Evolutionary conservation across 2,888 invertebrate genomes (phyloP).

Genomic region (Sinotaia quadrata): DNA sequence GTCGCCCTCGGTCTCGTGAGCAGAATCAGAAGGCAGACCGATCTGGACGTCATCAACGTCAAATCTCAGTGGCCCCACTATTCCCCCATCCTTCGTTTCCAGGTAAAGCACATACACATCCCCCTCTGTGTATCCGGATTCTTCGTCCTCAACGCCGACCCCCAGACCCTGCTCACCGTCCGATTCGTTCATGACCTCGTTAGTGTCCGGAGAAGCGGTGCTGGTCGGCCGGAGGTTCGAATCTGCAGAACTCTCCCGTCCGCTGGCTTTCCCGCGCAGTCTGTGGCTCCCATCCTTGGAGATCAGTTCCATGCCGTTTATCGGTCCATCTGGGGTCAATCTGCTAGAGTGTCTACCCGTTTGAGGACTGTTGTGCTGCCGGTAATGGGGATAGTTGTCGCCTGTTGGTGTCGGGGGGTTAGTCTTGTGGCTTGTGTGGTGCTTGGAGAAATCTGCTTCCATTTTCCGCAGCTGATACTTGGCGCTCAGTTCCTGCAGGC

Average conservation of each 20-base stretch:
- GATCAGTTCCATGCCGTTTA: not conserved
- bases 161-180: not conserved
- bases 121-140: slow-evolving; percentile 33
- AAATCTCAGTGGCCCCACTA: slow-evolving; percentile 62
- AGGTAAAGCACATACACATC: slow-evolving; percentile 62
- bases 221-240: too few relatives aligned
- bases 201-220: too few relatives aligned
- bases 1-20: not conserved
- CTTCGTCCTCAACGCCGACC: not conserved
- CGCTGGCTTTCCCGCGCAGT: not conserved
- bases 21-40: slow-evolving; percentile 34
- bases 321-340: too few relatives aligned
- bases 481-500: slow-evolving; percentile 23
- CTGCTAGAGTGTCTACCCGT: too few relatives aligned
- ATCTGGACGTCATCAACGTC: slow-evolving; percentile 57
- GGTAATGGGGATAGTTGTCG: too few relatives aligned
- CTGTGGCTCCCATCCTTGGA: not conserved
- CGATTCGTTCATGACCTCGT: not conserved
- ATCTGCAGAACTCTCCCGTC: not conserved
- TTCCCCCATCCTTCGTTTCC: slow-evolving; percentile 56
- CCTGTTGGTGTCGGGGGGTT: too few relatives aligned
- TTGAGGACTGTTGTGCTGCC: too few relatives aligned
- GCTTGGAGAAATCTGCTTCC: not conserved
- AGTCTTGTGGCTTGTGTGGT: not conserved
- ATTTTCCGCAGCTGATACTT: slow-evolving; percentile 16